phyloP scores from a whole-genome alignment of 2,888 invertebrate species.

The Epinotia brunnichana region DNA sequence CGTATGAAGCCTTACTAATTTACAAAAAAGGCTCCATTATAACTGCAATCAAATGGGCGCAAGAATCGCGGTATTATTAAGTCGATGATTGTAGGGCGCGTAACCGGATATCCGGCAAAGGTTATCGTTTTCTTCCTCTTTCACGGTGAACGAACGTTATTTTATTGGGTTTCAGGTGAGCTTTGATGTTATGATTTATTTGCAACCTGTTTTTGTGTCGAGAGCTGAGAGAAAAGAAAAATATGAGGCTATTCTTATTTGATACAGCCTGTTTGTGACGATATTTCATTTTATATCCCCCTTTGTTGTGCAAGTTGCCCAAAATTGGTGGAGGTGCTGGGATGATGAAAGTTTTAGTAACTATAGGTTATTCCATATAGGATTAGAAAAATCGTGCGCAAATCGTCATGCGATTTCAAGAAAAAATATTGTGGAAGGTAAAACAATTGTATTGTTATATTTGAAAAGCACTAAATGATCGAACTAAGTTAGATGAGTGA shows the following conservation, averaged over 20 bases:
- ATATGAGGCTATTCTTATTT: constrained; percentile 35
- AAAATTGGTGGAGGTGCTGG: constrained; percentile 3
- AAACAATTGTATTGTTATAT: no score
- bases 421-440: no score
- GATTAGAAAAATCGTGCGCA: no score
- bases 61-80: constrained; percentile 36
- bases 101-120: constrained; percentile 71
- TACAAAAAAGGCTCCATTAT: constrained; percentile 20
- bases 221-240: constrained; percentile 36
- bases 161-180: constrained; percentile 63
- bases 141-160: constrained; percentile 64
- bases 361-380: not conserved
- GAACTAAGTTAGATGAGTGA: no score
- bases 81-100: constrained; percentile 52
- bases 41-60: constrained; percentile 14
- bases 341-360: not conserved
- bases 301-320: not conserved
- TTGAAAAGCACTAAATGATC: no score
- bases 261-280: constrained; percentile 27
- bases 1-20: constrained; percentile 2
- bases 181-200: constrained; percentile 64
- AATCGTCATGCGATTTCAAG: no score
- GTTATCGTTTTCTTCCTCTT: constrained; percentile 67
- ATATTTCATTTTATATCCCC: constrained; percentile 21
- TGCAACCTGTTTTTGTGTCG: constrained; percentile 45